Evolutionary conservation across 1,140 invertebrate species (phyloP).

Genomic region (Rhopalosiphum padi): DNA sequence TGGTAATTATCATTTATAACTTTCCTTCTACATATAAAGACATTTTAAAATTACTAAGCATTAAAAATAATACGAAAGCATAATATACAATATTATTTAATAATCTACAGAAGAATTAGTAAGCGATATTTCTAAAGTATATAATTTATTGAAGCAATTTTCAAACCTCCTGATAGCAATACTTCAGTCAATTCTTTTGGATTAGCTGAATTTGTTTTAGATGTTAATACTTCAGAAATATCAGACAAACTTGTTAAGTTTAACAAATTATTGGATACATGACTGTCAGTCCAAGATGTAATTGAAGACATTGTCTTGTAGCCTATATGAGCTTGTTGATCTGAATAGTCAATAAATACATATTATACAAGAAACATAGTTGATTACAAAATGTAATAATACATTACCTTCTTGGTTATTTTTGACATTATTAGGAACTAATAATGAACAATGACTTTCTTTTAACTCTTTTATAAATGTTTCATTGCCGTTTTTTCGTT

Average conservation of each 20-base stretch:
- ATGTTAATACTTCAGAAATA: conserved; percentile 41
- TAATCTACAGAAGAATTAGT: not conserved
- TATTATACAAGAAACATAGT: not conserved
- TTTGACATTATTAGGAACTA: not conserved
- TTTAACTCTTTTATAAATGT: conserved; percentile 19
- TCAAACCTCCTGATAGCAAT: conserved; percentile 25
- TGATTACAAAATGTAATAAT: not conserved
- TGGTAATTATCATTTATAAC: not conserved
- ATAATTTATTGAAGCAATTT: not conserved
- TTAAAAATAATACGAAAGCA: not conserved
- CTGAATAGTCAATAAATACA: conserved; percentile 17
- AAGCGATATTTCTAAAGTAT: conserved; percentile 18
- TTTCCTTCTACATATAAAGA: not conserved
- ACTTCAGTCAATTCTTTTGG: conserved; percentile 1
- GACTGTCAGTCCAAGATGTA: conserved; percentile 48
- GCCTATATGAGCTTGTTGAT: not conserved
- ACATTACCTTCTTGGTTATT: not conserved
- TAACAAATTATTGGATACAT: conserved; percentile 39
- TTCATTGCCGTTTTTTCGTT: conserved; percentile 4
- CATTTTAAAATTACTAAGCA: not conserved
- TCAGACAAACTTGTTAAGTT: conserved; percentile 49
- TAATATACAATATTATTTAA: not conserved
- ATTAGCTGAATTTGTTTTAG: not conserved
- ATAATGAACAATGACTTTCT: not conserved
- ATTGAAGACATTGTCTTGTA: conserved; percentile 52